Conservation (phyloP, 2,888 invertebrate species). For the Dioctria linearis region DNA sequence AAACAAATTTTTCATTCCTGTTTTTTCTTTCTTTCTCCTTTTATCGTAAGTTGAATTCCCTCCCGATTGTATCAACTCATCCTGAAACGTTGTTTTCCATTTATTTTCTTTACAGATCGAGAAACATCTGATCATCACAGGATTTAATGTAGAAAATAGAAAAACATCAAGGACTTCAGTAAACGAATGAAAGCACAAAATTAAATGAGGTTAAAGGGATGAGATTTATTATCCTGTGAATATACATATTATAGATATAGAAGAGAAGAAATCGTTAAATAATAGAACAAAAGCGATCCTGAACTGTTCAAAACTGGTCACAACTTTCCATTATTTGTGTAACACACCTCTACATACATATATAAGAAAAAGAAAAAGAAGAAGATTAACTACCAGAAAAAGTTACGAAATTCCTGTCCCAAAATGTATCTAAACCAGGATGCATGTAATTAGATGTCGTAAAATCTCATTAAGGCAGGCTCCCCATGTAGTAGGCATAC, state of each 20-base stretch:
- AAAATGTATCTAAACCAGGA: background rate
- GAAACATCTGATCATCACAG: conserved; percentile 12
- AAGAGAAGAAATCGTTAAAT: background rate
- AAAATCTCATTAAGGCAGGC: background rate
- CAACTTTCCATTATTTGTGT: too few relatives aligned
- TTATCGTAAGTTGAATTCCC: background rate
- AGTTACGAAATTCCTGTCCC: background rate
- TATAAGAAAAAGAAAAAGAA: too few relatives aligned
- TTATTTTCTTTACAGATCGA: background rate
- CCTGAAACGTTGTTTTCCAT: conserved; percentile 3
- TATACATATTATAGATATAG: too few relatives aligned
- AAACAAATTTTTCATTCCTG: conserved; percentile 36
- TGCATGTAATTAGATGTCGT: background rate
- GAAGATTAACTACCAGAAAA: background rate
- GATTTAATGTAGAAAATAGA: background rate
- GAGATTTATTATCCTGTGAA: too few relatives aligned
- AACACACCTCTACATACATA: too few relatives aligned
- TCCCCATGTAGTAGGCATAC: background rate
- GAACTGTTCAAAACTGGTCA: too few relatives aligned
- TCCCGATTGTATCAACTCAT: conserved; percentile 2
- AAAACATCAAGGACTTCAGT: background rate
- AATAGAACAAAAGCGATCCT: too few relatives aligned
- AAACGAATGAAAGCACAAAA: background rate
- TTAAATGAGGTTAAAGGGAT: background rate
- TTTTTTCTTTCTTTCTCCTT: conserved; percentile 26